A percentile compares a stretch with the other conserved stretches of the same genome.
Conservation (phyloP, 2,888 invertebrate genomes). For the Drosophila conformis region DNA sequence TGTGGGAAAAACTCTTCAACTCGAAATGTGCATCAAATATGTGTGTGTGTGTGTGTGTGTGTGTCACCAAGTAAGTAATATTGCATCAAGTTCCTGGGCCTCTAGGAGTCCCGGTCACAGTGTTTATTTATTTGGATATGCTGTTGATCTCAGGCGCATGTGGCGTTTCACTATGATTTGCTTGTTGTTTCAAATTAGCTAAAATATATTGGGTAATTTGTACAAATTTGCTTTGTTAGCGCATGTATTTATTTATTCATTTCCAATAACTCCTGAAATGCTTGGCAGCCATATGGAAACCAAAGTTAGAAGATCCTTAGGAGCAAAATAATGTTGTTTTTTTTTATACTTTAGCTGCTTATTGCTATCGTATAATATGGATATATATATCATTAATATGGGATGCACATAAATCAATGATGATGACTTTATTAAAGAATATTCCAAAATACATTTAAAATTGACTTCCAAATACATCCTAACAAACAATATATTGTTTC, state of each 20-base stretch:
- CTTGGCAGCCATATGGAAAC: slow-evolving; percentile 32
- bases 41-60: slow-evolving; percentile 18
- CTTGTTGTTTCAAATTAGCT: slow-evolving; percentile 55
- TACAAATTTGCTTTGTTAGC: slow-evolving; percentile 17
- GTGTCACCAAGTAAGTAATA: slow-evolving; percentile 29
- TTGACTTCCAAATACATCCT: not conserved
- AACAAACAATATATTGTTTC: not conserved
- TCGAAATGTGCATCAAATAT: slow-evolving; percentile 66
- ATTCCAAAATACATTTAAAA: not conserved
- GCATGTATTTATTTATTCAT: slow-evolving; percentile 7
- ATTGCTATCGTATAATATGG: not conserved
- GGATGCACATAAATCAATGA: not conserved
- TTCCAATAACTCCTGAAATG: slow-evolving; percentile 6
- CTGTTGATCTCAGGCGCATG: slow-evolving; percentile 31
- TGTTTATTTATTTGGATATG: slow-evolving; percentile 61
- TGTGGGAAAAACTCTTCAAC: slow-evolving; percentile 68
- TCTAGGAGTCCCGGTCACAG: slow-evolving; percentile 5
- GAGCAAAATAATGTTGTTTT: not conserved
- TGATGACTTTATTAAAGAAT: not conserved
- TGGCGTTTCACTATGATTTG: slow-evolving; percentile 28
- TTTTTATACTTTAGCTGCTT: not conserved
- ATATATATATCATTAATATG: not conserved
- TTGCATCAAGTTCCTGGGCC: slow-evolving; percentile 55
- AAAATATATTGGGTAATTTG: slow-evolving; percentile 48
- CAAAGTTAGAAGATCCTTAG: slow-evolving; percentile 4